Evolutionary conservation across 1,140 invertebrate species (phyloP), one percentile per base, ranked within the genome.

Genomic region (Diachasmimorpha longicaudata): DNA sequence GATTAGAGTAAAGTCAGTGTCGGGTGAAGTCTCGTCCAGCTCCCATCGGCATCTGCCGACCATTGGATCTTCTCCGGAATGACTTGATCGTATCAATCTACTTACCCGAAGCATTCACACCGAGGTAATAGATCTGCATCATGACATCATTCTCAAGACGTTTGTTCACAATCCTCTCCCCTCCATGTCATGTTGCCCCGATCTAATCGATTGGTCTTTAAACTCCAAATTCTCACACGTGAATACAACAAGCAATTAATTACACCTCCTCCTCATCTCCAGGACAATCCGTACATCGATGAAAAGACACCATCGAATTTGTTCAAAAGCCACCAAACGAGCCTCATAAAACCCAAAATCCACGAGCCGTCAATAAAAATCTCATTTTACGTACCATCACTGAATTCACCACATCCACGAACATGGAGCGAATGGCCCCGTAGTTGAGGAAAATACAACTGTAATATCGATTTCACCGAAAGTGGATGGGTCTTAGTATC

Each of bases 241-340:
- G 31, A 31, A 31, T 31, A 31, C 31, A 52, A 4, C n/a, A 6
- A 52, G 48, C 48, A 52, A 52, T 52, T 6, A 52, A 16, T n/a
- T n/a, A 2, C 1, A 6, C 48, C 16, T n/a, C 4, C 14, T 16
- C 9, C 14, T 16, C 5, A 52, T 52, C 14, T 52, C 6, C 19
- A 4, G n/a, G 14, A 1, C 9, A 52, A 52, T 46, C 44, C 1
- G 6, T n/a, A 16, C 19, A n/a, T 52, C 6, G 48, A 16, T 16
- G 48, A 19, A 42, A 42, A 13, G 39, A 42, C 39, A 31, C 31
- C n/a, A 46, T 46, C 44, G n/a, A 46, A 46, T 46, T 46, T 14
- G 44, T 78, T 75, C 72, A 72, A 69, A 74, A 74, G 48, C 67
- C 77, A 77, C 76, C 70, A 39, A 77, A 78, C 66, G 44, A 77